Evolutionary conservation across 2,797 vertebrate genomes (phyloP), one percentile per base, ranked within the genome.

Genomic region (Gymnoscopelus braueri): DNA sequence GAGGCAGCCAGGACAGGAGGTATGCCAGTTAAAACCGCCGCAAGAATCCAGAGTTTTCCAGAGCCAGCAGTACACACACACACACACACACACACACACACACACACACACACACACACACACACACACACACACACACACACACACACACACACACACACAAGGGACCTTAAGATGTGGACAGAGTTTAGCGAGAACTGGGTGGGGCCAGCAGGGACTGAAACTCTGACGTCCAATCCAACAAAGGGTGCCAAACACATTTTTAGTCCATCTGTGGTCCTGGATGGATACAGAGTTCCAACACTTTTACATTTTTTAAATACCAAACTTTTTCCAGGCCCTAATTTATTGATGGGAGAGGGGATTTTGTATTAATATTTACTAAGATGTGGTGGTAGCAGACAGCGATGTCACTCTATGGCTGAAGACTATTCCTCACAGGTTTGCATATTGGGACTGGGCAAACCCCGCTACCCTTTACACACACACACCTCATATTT

Each of bases 21-120:
- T 39, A 80, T 88, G 84, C 85, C 87, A 81, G 84, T 86, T 86
- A 89, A 92, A 91, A 88, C 81, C 39, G 81, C 83, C 89, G 85
- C 80, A 86, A 85, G 83, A 90, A 88, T 90, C 75, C 78, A 19
- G 76, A 87, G 60, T 91, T 88, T 90, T 83, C 84, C 83, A 58
- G 63, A 71, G n/a, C 35, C 1, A 39, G 3, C 29, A 32, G 3
- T 32, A 1, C 4, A 39, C 35, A 39, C 19, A 61, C 47, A 51
- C 57, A 51, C 56, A 48, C 24, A 39, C 4, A 54, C 67, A 39
- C 35, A 39, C 35, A 39, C 35, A 39, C 35, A 39, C 35, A 39
- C 35, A 39, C 35, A 39, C 35, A 39, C 35, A 39, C 35, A 39
- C 35, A 39, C 3, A 35, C 35, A 35, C 35, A 35, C 35, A 35